Percentiles rank a stretch among this genome's conserved stretches.
Conservation (phyloP, 2,113 vertebrate species). For the Gallinago media region DNA sequence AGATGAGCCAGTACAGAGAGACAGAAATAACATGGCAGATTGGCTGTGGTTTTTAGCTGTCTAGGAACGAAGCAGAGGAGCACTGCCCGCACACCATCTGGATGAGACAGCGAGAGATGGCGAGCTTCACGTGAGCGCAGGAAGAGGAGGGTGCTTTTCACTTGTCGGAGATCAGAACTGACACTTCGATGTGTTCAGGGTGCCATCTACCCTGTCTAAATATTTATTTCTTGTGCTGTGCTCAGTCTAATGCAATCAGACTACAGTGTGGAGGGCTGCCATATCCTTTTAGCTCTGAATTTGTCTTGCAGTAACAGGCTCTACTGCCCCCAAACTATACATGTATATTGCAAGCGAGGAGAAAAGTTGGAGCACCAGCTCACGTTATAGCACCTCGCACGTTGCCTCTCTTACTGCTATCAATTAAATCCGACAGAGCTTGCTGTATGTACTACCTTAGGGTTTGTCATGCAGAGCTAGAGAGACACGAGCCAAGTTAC, state of each 20-base stretch:
- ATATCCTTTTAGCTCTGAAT: slow-evolving; percentile 74
- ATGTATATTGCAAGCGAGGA: background rate
- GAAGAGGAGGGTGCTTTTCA: slow-evolving; percentile 61
- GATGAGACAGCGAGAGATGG: slow-evolving; percentile 60
- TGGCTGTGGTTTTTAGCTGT: slow-evolving; percentile 43
- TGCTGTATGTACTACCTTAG: background rate
- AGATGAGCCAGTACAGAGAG: slow-evolving; percentile 55
- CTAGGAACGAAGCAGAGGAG: slow-evolving; percentile 50
- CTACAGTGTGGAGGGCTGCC: slow-evolving; percentile 75
- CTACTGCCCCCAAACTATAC: slow-evolving; percentile 32
- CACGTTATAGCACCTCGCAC: background rate
- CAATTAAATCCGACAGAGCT: background rate
- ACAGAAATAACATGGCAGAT: slow-evolving; percentile 60
- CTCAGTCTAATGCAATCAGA: slow-evolving; percentile 81
- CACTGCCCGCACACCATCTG: slow-evolving; percentile 68
- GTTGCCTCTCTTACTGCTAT: background rate
- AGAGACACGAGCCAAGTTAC: fast-evolving
- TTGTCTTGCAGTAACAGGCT: slow-evolving; percentile 57
- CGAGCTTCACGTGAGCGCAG: slow-evolving; percentile 24
- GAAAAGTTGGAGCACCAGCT: background rate
- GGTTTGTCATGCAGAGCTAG: background rate
- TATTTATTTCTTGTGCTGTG: slow-evolving; percentile 78
- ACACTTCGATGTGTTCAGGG: slow-evolving; percentile 74
- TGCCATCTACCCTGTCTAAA: slow-evolving; percentile 81
- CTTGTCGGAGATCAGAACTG: slow-evolving; percentile 74